Conservation (phyloP, 2,888 invertebrate genomes). For the Neelides folsomi region DNA sequence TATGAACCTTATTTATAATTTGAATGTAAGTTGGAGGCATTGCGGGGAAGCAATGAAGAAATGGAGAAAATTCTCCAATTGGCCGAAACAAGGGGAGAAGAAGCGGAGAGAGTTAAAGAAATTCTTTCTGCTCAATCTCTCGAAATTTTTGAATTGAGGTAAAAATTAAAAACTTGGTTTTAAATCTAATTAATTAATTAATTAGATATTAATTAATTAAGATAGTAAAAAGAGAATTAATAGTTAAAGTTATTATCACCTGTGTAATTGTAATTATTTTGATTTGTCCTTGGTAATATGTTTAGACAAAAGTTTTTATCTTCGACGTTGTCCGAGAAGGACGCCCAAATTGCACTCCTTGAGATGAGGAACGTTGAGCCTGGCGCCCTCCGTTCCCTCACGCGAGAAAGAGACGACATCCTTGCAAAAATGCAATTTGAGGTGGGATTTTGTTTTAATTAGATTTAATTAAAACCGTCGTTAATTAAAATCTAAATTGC, state of each 20-base stretch:
- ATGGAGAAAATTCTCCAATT: no score
- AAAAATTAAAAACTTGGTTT: background rate
- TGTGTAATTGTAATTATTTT: background rate
- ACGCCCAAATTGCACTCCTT: conserved; percentile 19
- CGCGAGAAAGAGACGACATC: conserved; percentile 11
- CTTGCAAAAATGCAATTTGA: conserved; percentile 12
- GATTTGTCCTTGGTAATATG: no score
- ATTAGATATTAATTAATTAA: background rate
- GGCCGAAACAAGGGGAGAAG: no score
- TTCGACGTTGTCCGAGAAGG: conserved; percentile 16
- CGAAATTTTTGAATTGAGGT: no score
- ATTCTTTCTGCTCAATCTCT: no score
- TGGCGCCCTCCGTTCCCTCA: conserved; percentile 3
- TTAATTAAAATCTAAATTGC: background rate
- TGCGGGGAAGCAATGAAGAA: no score
- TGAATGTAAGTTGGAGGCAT: no score
- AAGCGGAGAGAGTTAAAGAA: no score
- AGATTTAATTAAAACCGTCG: background rate
- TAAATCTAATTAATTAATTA: background rate
- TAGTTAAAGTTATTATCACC: background rate
- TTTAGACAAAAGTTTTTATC: conserved; percentile 17
- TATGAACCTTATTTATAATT: no score
- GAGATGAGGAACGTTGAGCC: conserved; percentile 7
- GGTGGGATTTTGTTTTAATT: conserved; percentile 33
- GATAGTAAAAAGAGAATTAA: background rate